These are phyloP conservation scores for Numenius arquata DNA, from an alignment of 2,113 vertebrate genomes.

Conservation along the genomic window DNA sequence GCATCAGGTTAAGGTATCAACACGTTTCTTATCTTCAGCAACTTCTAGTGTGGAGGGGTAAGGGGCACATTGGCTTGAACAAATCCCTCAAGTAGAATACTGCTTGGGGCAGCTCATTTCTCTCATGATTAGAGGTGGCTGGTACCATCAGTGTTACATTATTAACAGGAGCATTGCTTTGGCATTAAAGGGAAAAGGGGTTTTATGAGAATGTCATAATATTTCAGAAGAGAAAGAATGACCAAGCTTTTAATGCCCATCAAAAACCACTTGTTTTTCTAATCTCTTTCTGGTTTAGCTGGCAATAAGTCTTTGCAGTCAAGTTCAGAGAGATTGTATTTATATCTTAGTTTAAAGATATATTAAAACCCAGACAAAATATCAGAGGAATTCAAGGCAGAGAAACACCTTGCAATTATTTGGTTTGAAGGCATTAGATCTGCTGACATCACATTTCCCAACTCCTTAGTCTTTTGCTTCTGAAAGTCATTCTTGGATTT, in stretches of 20 bases:
- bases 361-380: not conserved
- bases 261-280: conserved; percentile 21
- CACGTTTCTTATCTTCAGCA: not conserved
- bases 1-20: not conserved
- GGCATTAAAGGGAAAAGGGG: not conserved
- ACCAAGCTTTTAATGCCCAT: conserved; percentile 18
- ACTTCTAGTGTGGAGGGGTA: not conserved
- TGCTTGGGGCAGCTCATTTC: not conserved
- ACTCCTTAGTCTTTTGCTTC: not conserved
- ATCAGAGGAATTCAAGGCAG: conserved; percentile 27
- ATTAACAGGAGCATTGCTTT: not conserved
- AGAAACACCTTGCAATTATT: conserved; percentile 51
- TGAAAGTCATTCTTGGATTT: not conserved
- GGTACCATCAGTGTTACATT: not conserved
- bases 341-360: conserved; percentile 6
- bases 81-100: not conserved
- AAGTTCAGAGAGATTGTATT: conserved; percentile 38
- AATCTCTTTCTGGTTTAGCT: conserved; percentile 31
- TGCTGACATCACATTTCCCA: conserved; percentile 1
- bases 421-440: not conserved
- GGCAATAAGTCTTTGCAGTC: not conserved
- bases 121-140: not conserved
- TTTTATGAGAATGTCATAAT: not conserved
- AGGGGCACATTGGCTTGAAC: not conserved
- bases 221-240: not conserved